A percentile compares a stretch with the other conserved stretches of the same genome.
These are phyloP conservation scores for Rhopalosiphum maidis DNA, from an alignment of 1,140 invertebrate species.

Conservation along the genomic window DNA sequence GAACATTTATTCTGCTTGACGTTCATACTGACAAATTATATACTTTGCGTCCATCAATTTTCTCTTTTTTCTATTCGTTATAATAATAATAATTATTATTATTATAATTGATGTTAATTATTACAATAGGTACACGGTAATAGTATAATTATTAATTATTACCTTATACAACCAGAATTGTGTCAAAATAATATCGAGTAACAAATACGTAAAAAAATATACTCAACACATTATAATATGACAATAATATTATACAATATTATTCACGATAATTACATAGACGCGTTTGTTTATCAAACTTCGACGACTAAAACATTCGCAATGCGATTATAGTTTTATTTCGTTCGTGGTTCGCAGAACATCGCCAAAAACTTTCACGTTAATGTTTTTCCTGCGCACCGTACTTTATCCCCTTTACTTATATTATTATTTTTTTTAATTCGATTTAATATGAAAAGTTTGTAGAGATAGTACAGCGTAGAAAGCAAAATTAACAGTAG, in stretches of 20 bases:
- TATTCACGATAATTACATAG: not conserved
- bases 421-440: not conserved
- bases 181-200: not conserved
- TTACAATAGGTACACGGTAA: not conserved
- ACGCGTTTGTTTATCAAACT: not conserved
- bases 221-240: not conserved
- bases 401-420: not conserved
- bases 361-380: not conserved
- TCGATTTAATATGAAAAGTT: constrained; percentile 41
- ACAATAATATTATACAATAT: not conserved
- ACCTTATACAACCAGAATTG: not conserved
- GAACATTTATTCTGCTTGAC: not conserved
- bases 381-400: not conserved
- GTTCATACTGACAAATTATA: not conserved
- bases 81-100: not conserved
- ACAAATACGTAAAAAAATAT: not conserved
- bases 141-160: not conserved
- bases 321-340: constrained; percentile 24
- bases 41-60: not conserved
- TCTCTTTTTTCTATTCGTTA: not conserved
- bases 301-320: constrained; percentile 10
- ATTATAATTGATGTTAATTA: not conserved
- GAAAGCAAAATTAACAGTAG: not conserved
- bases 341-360: not conserved
- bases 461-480: not conserved